Evolutionary conservation across 1,140 invertebrate genomes (phyloP).

Genomic region (Eumeta japonica): DNA sequence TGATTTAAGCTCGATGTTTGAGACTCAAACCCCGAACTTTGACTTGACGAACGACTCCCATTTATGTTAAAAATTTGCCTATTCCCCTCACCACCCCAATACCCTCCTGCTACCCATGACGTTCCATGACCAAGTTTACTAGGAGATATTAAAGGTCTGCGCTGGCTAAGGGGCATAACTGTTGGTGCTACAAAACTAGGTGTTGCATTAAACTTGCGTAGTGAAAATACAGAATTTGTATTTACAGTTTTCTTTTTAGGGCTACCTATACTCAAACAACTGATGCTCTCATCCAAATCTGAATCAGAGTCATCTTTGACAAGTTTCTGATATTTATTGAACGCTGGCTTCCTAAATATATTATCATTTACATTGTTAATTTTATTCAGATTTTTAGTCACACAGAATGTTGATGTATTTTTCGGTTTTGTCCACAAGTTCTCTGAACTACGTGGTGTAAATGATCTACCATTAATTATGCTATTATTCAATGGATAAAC

Average conservation of each 20-base stretch:
- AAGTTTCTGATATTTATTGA: constrained; percentile 43
- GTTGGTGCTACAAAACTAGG: constrained; percentile 45
- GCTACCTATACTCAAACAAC: constrained; percentile 42
- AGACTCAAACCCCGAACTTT: constrained; percentile 57
- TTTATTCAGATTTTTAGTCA: constrained; percentile 28
- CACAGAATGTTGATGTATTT: constrained; percentile 42
- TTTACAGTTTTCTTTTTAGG: constrained; percentile 29
- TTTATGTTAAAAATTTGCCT: constrained; percentile 37
- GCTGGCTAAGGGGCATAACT: constrained; percentile 19
- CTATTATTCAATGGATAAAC: constrained; percentile 25
- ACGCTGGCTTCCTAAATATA: constrained; percentile 40
- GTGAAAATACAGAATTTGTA: constrained; percentile 39
- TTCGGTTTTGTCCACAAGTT: constrained; percentile 34
- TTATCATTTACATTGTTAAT: constrained; percentile 32
- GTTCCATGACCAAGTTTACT: constrained; percentile 49
- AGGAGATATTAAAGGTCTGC: constrained; percentile 46
- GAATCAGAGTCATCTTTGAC: constrained; percentile 45
- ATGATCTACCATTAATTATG: constrained; percentile 33
- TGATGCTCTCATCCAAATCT: constrained; percentile 52
- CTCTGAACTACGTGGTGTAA: constrained; percentile 29
- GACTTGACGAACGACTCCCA: constrained; percentile 52
- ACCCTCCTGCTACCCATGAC: constrained; percentile 55
- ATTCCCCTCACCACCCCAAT: constrained; percentile 50
- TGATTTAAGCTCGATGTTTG: constrained; percentile 47
- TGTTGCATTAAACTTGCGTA: constrained; percentile 45